Evolutionary conservation across 2,888 invertebrate species (phyloP), one percentile per base, ranked within the genome.

Genomic region (Drosophila prostipennis): DNA sequence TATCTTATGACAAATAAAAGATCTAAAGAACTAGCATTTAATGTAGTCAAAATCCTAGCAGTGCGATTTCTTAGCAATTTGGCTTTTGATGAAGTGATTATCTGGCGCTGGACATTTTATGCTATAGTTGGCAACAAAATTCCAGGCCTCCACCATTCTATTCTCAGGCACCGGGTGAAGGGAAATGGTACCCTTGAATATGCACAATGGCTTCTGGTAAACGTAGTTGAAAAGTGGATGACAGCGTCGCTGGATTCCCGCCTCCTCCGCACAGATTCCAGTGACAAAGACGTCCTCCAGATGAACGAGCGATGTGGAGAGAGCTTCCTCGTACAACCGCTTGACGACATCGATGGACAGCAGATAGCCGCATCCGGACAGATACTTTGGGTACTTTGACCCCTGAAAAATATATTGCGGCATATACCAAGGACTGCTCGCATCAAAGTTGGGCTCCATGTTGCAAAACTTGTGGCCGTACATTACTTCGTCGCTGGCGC

Each of bases 401-500:
- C 94, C 95, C 1, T 93, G 92, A 90, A 94, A 97, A 95, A 96
- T 95, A 89, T 96, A 96, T 32, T 94, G 94, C 0, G 97, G 96
- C 69, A 95, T 95, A 92, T 95, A 97, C 96, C 97, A 97, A 91
- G 97, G 97, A 87, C 95, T 96, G 54, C 92, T 94, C 0, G 94
- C 93, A 89, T 96, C 95, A 34, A 94, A 93, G 6, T 95, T 0
- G 97, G 97, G 75, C 93, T 93, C 3, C 0, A 96, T 96, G n/a
- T 95, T 94, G 87, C 96, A 95, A 60, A 97, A 96, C n/a, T 96
- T 93, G 84, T 95, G 94, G 0, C 97, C 97, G n/a, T 95, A 93
- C 45, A 97, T 92, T 69, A 96, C 86, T 34, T 93, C 93, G 53
- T 92, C 92, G 52, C 91, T 91, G 2, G 79, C 82, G 26, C 78